A percentile compares a stretch with the other conserved stretches of the same genome.
phyloP scores from a whole-genome alignment of 2,797 vertebrate genomes.

The Neomorphus geoffroyi region DNA sequence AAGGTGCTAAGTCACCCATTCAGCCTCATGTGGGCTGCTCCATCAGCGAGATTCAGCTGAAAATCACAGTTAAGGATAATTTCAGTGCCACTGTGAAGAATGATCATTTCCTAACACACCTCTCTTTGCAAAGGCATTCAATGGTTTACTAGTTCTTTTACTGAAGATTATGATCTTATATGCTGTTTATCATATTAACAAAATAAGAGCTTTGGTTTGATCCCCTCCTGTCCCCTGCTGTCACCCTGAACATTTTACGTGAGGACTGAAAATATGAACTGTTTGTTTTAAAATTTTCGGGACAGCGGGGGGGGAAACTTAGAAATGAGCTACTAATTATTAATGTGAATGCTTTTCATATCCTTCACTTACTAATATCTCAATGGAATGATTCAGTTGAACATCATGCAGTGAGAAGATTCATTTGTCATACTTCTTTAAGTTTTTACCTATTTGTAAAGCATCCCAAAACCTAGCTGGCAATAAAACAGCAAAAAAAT shows the following conservation, averaged over 20 bases:
- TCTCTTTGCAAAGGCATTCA: background rate
- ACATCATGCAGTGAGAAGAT: constrained; percentile 31
- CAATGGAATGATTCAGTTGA: constrained; percentile 56
- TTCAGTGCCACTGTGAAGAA: background rate
- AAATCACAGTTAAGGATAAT: background rate
- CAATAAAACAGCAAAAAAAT: constrained; percentile 25
- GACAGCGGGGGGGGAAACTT: background rate
- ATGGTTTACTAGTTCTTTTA: constrained; percentile 7
- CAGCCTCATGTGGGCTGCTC: background rate
- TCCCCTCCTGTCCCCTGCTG: background rate
- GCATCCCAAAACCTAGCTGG: constrained; percentile 38
- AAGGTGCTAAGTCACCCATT: constrained; percentile 1
- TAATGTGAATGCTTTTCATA: constrained; percentile 46
- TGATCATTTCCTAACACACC: background rate
- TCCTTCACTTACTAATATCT: constrained; percentile 54
- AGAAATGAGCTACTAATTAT: constrained; percentile 54
- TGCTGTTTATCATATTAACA: background rate
- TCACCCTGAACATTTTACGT: background rate
- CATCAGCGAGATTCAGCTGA: background rate
- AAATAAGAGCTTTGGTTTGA: background rate
- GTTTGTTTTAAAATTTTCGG: background rate
- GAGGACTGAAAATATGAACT: background rate
- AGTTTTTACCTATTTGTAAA: constrained; percentile 58
- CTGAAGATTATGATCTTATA: background rate
- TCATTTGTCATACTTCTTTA: constrained; percentile 63